phyloP scores from a whole-genome alignment of 2,888 invertebrate genomes.

The Trichogramma dendrolimi region DNA sequence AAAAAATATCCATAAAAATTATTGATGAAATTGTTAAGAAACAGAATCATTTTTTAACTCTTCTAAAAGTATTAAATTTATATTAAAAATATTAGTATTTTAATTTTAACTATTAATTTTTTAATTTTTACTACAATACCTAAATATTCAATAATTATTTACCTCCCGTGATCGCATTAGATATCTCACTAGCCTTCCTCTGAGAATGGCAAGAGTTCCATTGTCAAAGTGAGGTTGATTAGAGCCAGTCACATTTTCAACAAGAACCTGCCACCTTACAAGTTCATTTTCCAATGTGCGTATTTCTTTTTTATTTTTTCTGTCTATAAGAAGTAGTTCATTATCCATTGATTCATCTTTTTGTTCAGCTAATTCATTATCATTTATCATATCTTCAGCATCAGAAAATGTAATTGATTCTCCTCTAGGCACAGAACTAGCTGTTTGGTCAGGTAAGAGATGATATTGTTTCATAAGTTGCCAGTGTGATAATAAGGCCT shows the following conservation, averaged over 20 bases:
- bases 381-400: slow-evolving; percentile 84
- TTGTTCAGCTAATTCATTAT: slow-evolving; percentile 75
- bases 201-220: slow-evolving; percentile 86
- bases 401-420: slow-evolving; percentile 80
- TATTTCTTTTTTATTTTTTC: slow-evolving; percentile 79
- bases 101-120: background rate
- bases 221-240: slow-evolving; percentile 86
- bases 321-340: slow-evolving; percentile 71
- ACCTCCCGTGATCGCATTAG: slow-evolving; percentile 90
- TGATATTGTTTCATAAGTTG: slow-evolving; percentile 87
- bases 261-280: slow-evolving; percentile 86
- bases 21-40: background rate
- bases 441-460: slow-evolving; percentile 82
- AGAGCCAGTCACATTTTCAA: slow-evolving; percentile 82
- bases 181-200: slow-evolving; percentile 88
- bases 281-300: slow-evolving; percentile 84
- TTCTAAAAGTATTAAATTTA: slow-evolving; percentile 1
- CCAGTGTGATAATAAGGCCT: slow-evolving; percentile 85
- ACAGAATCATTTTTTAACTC: slow-evolving; percentile 2
- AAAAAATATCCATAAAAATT: slow-evolving; percentile 11
- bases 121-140: background rate
- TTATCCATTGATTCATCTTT: slow-evolving; percentile 78
- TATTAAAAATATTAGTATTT: slow-evolving; percentile 1
- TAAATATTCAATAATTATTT: slow-evolving; percentile 26
- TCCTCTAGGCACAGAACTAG: slow-evolving; percentile 60